Evolutionary conservation across 2,113 vertebrate genomes (phyloP).

Genomic region (Saccopteryx leptura): DNA sequence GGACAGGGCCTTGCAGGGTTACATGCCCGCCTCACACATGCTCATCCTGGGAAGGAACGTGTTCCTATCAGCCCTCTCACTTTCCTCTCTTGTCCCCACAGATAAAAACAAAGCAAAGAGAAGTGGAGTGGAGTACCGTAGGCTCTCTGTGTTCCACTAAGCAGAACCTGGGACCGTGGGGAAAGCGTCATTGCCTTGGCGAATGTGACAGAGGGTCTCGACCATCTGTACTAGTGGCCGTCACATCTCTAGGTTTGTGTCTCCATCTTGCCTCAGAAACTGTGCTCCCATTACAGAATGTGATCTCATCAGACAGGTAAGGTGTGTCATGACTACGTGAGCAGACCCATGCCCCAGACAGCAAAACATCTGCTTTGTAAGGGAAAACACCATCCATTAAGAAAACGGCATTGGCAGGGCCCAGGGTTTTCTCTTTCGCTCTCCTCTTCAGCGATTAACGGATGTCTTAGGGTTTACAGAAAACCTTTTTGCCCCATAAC

Average conservation of each 20-base stretch:
- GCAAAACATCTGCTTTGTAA: accelerated
- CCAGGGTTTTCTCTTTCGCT: no score
- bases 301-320: neutral
- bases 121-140: accelerated
- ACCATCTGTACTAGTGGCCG: accelerated
- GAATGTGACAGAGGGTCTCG: neutral
- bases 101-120: neutral
- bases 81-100: neutral
- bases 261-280: neutral
- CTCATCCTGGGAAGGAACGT: neutral
- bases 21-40: accelerated
- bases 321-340: neutral
- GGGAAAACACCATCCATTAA: neutral
- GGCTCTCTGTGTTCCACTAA: accelerated
- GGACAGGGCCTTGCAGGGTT: neutral
- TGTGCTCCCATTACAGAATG: neutral
- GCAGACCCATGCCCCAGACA: accelerated
- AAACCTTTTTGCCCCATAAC: neutral
- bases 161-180: neutral
- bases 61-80: accelerated
- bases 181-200: accelerated
- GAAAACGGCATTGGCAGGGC: accelerated
- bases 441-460: accelerated
- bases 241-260: accelerated
- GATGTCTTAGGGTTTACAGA: neutral